Percentiles rank a stretch among this genome's conserved stretches.
Conservation (phyloP, 2,888 invertebrate species). For the Suillia variegata region DNA sequence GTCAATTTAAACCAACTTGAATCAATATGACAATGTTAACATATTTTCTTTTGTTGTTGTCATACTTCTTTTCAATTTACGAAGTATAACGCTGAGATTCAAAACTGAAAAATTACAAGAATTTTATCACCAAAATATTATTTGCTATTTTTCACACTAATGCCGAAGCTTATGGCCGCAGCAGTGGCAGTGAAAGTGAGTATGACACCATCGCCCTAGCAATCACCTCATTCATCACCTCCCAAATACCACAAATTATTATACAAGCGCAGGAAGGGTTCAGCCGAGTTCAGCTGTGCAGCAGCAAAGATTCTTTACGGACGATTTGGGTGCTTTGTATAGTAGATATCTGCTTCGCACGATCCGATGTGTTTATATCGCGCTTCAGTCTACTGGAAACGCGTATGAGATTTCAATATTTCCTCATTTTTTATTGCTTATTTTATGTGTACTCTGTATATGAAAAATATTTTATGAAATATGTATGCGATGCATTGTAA, state of each 20-base stretch:
- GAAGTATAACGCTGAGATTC: too few species aligned
- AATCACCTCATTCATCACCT: background rate
- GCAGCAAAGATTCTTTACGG: constrained; percentile 22
- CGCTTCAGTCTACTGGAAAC: constrained; percentile 40
- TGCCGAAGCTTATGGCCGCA: background rate
- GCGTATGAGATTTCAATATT: constrained; percentile 40
- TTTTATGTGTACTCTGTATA: background rate
- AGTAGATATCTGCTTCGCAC: constrained; percentile 28
- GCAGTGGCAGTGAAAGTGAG: too few species aligned
- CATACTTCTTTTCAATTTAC: background rate
- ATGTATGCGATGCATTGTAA: background rate
- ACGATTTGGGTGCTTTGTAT: constrained; percentile 18
- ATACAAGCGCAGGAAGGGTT: background rate
- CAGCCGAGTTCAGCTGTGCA: constrained; percentile 15
- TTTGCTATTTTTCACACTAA: constrained; percentile 11
- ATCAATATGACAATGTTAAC: too few species aligned
- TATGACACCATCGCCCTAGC: too few species aligned
- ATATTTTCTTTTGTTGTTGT: too few species aligned
- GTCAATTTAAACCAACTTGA: too few species aligned
- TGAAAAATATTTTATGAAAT: constrained; percentile 1
- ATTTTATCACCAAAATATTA: constrained; percentile 2
- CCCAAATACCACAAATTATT: background rate
- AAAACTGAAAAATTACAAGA: background rate
- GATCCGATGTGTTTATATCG: constrained; percentile 23
- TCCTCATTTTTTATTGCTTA: constrained; percentile 34